phyloP scores from a whole-genome alignment of 2,113 vertebrate genomes.

The Carassius gibelio region DNA sequence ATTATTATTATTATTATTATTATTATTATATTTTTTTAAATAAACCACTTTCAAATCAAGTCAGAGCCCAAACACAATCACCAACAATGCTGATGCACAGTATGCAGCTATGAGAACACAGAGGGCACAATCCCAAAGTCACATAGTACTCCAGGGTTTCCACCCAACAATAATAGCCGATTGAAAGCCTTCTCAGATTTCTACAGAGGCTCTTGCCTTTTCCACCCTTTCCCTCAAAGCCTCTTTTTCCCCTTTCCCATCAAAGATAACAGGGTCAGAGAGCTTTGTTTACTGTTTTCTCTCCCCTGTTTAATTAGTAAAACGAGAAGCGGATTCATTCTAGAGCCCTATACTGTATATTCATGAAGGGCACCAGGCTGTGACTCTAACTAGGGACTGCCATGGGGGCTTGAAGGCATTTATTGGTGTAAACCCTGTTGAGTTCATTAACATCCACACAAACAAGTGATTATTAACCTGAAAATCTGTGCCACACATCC shows the following conservation, averaged over 20 bases:
- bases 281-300: slow-evolving; percentile 55
- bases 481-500: slow-evolving; percentile 28
- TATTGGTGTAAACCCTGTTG: slow-evolving; percentile 52
- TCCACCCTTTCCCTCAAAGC: slow-evolving; percentile 58
- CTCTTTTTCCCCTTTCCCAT: slow-evolving; percentile 38
- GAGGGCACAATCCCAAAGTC: slow-evolving; percentile 68
- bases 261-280: slow-evolving; percentile 34
- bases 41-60: slow-evolving; percentile 19
- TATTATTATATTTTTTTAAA: too few relatives aligned
- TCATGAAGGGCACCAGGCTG: slow-evolving; percentile 45
- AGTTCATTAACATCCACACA: slow-evolving; percentile 50
- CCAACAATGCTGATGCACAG: slow-evolving; percentile 11
- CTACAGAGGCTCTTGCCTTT: slow-evolving; percentile 51
- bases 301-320: slow-evolving; percentile 66
- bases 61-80: slow-evolving; percentile 10
- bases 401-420: slow-evolving; percentile 39
- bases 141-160: slow-evolving; percentile 53
- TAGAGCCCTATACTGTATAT: slow-evolving; percentile 52
- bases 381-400: slow-evolving; percentile 38
- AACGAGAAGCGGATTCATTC: slow-evolving; percentile 43
- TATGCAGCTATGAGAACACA: slow-evolving; percentile 33
- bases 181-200: slow-evolving; percentile 48
- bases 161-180: slow-evolving; percentile 54
- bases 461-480: slow-evolving; percentile 56
- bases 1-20: too few relatives aligned